Percentiles rank a stretch among this genome's conserved stretches.
These are phyloP conservation scores for Sylvietta virens DNA, from an alignment of 2,113 vertebrate genomes.

Conservation along the genomic window DNA sequence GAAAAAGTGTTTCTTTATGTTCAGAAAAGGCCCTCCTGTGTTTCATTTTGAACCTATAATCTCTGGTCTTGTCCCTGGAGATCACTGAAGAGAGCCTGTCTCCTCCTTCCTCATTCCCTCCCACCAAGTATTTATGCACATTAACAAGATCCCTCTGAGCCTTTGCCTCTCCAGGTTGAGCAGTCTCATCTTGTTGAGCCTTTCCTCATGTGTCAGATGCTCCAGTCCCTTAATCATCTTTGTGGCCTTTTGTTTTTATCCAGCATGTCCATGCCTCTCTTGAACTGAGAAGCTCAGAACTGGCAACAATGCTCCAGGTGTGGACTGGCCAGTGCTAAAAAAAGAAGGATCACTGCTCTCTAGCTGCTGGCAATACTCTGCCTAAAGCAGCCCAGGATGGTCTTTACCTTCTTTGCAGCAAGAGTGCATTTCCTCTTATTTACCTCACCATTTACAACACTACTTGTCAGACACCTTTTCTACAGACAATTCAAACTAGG, in stretches of 20 bases:
- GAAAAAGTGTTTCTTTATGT: neutral
- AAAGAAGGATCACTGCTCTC: neutral
- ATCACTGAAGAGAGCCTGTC: neutral
- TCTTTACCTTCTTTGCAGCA: neutral
- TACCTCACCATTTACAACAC: neutral
- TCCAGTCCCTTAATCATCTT: neutral
- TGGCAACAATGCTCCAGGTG: neutral
- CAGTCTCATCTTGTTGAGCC: neutral
- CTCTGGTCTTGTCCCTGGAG: neutral
- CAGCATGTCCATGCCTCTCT: neutral
- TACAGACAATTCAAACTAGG: neutral
- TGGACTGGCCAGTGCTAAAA: neutral
- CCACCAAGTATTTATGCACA: neutral
- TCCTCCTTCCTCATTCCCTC: neutral
- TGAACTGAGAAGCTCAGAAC: neutral
- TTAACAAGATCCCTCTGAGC: neutral
- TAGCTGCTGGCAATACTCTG: neutral
- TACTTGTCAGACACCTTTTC: neutral
- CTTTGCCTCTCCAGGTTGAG: neutral
- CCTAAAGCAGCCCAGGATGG: neutral
- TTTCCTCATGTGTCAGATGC: neutral
- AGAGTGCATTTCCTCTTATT: neutral
- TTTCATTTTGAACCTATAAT: neutral
- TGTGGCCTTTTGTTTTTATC: neutral
- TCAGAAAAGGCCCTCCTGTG: neutral